A percentile compares a stretch with the other conserved stretches of the same genome.
Conservation (phyloP, 2,888 invertebrate genomes). For the Pollenia amentaria region DNA sequence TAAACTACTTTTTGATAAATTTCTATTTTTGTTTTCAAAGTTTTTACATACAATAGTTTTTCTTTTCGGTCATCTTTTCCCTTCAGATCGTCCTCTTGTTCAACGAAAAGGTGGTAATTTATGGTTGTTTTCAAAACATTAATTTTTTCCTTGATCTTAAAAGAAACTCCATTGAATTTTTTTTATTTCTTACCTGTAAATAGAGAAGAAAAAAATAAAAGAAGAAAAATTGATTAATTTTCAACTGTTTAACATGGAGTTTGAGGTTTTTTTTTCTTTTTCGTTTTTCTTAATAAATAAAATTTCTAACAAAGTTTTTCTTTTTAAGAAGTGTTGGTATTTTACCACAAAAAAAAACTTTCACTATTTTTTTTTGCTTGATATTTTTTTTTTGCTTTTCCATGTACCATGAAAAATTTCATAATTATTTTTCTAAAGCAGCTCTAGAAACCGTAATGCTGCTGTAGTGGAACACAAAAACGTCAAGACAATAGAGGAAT, state of each 20-base stretch:
- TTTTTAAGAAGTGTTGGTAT: conserved; percentile 10
- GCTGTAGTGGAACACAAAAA: conserved; percentile 45
- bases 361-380: conserved; percentile 64
- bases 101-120: conserved; percentile 54
- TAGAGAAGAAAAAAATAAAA: conserved; percentile 41
- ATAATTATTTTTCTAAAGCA: conserved; percentile 61
- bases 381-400: conserved; percentile 62
- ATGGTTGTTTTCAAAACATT: conserved; percentile 71
- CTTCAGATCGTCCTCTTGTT: conserved; percentile 14
- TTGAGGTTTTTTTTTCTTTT: neutral
- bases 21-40: neutral
- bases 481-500: neutral
- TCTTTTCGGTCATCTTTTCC: conserved; percentile 8
- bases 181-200: conserved; percentile 71
- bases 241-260: conserved; percentile 62
- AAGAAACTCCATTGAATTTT: conserved; percentile 54
- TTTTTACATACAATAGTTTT: conserved; percentile 60
- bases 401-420: conserved; percentile 68
- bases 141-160: conserved; percentile 52
- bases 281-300: conserved; percentile 41
- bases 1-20: neutral
- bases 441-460: conserved; percentile 52
- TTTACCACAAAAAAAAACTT: conserved; percentile 56
- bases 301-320: conserved; percentile 29
- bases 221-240: conserved; percentile 76